Conservation (phyloP, 2,797 vertebrate species). For the Trachops cirrhosus region DNA sequence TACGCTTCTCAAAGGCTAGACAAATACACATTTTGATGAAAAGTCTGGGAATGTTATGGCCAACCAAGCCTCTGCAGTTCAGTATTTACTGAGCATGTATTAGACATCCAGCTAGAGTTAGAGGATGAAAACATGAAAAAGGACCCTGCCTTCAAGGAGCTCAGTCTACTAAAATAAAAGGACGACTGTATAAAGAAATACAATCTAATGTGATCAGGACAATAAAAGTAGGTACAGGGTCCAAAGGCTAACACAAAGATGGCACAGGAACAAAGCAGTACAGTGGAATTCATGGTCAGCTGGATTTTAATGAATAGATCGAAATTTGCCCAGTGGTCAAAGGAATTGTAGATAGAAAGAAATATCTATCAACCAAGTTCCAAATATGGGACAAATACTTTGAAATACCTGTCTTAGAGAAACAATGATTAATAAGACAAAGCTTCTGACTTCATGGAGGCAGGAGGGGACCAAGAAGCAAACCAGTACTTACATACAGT, state of each 20-base stretch:
- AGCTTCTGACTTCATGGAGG: background rate
- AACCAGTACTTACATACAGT: background rate
- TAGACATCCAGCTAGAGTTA: background rate
- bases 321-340: background rate
- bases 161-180: background rate
- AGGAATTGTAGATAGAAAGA: background rate
- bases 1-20: background rate
- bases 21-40: background rate
- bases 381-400: background rate
- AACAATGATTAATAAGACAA: background rate
- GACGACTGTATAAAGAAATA: background rate
- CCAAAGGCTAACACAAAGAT: slow-evolving; percentile 5
- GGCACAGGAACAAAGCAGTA: background rate
- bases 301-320: background rate
- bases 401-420: background rate
- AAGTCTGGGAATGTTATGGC: background rate
- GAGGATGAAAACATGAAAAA: background rate
- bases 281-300: background rate
- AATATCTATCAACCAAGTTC: background rate
- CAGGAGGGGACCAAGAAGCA: background rate
- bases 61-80: background rate
- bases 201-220: background rate
- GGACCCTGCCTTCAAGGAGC: background rate
- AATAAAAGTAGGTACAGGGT: background rate
- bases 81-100: background rate